phyloP scores from a whole-genome alignment of 2,888 invertebrate species.

The Drosophila tripunctata region DNA sequence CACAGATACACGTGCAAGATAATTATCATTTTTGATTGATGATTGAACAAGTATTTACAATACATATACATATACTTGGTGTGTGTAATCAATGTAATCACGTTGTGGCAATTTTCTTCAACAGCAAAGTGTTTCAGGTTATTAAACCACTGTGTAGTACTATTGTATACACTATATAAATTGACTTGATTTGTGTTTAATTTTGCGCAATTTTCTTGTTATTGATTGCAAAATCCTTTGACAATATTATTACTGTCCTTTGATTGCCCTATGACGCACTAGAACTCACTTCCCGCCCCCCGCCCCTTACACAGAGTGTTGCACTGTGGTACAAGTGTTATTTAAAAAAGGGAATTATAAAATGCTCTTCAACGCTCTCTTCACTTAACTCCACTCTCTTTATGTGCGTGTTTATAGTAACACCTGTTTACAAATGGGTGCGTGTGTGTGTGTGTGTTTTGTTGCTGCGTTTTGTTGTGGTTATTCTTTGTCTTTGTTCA shows the following conservation, averaged over 20 bases:
- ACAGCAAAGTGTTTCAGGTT: too few species aligned
- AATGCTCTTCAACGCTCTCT: conserved; percentile 11
- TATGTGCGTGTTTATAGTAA: conserved; percentile 46
- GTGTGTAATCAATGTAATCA: background rate
- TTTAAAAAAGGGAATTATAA: conserved; percentile 16
- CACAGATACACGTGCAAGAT: conserved; percentile 10
- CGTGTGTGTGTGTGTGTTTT: conserved; percentile 17
- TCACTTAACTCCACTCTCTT: background rate
- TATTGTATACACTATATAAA: background rate
- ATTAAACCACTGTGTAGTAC: too few species aligned
- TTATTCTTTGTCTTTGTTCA: conserved; percentile 63
- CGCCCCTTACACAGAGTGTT: background rate
- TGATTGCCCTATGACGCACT: conserved; percentile 33
- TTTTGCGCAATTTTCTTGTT: conserved; percentile 10
- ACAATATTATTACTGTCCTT: background rate
- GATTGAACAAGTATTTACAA: background rate
- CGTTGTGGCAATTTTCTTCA: too few species aligned
- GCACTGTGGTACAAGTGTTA: conserved; percentile 19
- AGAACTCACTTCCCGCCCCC: background rate
- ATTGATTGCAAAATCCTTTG: conserved; percentile 13
- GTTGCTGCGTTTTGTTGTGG: conserved; percentile 42
- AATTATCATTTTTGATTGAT: conserved; percentile 16
- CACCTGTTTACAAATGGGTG: conserved; percentile 57
- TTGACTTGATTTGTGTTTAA: background rate
- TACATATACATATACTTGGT: background rate